Evolutionary conservation across 2,888 invertebrate species (phyloP), one percentile per base, ranked within the genome.

Genomic region (Globia sparganii): DNA sequence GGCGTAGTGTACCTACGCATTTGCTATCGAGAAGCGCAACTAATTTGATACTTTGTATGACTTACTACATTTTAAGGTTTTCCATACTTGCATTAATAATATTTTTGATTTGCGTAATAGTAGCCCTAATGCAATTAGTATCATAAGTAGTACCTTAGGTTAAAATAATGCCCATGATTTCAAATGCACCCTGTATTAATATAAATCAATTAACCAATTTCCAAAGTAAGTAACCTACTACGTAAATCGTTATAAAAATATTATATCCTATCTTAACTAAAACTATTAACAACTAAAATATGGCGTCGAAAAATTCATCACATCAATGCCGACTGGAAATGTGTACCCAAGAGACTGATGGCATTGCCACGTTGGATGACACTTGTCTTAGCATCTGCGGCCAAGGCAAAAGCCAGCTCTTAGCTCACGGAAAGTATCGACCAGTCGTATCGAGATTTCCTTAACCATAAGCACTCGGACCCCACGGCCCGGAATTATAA

Each of bases 131-230:
- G n/a, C n/a, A n/a, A n/a, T n/a, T n/a, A n/a, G n/a, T n/a, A n/a
- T n/a, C n/a, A n/a, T n/a, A n/a, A n/a, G n/a, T n/a, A n/a, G n/a
- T n/a, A n/a, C n/a, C n/a, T n/a, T n/a, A n/a, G n/a, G n/a, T n/a
- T n/a, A n/a, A n/a, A n/a, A n/a, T n/a, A n/a, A n/a, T n/a, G n/a
- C n/a, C n/a, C n/a, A n/a, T n/a, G n/a, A n/a, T n/a, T n/a, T n/a
- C n/a, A n/a, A n/a, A n/a, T n/a, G n/a, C n/a, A n/a, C n/a, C n/a
- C n/a, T n/a, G n/a, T n/a, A n/a, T n/a, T n/a, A n/a, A n/a, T n/a
- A n/a, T n/a, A n/a, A 78, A 31, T 34, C n/a, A 31, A 58, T 77
- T 9, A n/a, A 56, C 25, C 18, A 28, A 28, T 77, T 67, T 65
- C 15, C 46, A 37, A 37, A 25, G 8, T 21, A 28, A 31, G 18